phyloP scores from a whole-genome alignment of 2,888 invertebrate species.

The Caenorhabditis sp. region DNA sequence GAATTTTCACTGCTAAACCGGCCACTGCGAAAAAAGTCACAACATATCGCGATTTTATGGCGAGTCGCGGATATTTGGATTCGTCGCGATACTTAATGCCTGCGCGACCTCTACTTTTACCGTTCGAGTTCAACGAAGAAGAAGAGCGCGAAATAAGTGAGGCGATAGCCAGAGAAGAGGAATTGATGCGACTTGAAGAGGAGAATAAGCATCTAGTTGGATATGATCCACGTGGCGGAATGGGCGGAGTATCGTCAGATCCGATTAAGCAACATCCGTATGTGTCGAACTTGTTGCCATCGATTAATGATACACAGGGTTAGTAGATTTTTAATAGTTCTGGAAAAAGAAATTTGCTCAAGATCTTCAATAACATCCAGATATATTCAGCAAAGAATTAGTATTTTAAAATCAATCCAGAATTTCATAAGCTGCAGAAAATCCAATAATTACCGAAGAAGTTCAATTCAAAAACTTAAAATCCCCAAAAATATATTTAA shows the following conservation, averaged over 20 bases:
- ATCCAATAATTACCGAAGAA: no score
- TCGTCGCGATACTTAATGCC: slow-evolving; percentile 26
- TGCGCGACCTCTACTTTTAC: slow-evolving; percentile 36
- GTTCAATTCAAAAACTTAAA: no score
- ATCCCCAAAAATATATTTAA: no score
- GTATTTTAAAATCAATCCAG: no score
- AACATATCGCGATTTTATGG: slow-evolving; percentile 38
- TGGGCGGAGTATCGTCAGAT: not conserved
- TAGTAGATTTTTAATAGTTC: no score
- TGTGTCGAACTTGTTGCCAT: slow-evolving; percentile 47
- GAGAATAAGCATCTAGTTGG: slow-evolving; percentile 1
- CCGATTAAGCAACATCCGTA: slow-evolving; percentile 21
- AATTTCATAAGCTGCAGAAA: no score
- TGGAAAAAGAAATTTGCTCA: no score
- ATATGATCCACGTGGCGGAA: not conserved
- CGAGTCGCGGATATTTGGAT: slow-evolving; percentile 33
- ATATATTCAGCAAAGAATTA: no score
- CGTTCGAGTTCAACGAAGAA: slow-evolving; percentile 59
- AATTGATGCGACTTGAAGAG: slow-evolving; percentile 45
- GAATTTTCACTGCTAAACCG: not conserved
- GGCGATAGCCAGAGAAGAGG: slow-evolving; percentile 56
- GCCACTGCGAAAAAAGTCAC: slow-evolving; percentile 23
- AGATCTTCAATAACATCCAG: no score
- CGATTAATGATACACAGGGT: slow-evolving; percentile 27
- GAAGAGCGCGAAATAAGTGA: slow-evolving; percentile 60